Evolutionary conservation across 2,797 vertebrate genomes (phyloP), one percentile per base, ranked within the genome.

Genomic region (Acrossocheilus fasciatus): DNA sequence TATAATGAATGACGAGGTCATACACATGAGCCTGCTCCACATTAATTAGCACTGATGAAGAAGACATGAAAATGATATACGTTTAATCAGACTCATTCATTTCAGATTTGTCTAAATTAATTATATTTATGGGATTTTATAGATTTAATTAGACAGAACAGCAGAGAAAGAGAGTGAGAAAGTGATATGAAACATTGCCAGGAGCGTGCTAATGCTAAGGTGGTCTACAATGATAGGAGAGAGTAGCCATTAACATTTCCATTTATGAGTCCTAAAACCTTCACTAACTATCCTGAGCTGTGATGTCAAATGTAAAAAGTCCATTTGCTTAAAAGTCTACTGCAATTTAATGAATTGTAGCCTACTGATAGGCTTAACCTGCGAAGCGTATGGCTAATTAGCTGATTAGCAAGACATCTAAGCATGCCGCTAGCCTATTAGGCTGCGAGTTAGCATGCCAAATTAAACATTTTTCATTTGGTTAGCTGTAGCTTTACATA

Each of bases 21-120:
- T 43, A 34, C 17, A 43, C 26, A 59, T 10, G 26, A 81, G 76
- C 23, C 80, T 30, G 18, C 45, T 77, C 9, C 9, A 18, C 62
- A 78, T 77, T 69, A 83, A 59, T 77, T 62, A 47, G 30, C 34
- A 0, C 12, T 72, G n/a, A 70, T 72, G 39, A 72, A 47, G 14
- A 80, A 57, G 50, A 85, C 64, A 43, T 45, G 39, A 39, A 72
- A 34, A 82, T 81, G 4, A 81, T 17, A 15, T 26, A 62, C 4
- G 14, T 30, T 14, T 17, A 62, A 11, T 64, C 43, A 52, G 20
- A 64, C 30, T 66, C 2, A 7, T 75, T 47, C 59, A n/a, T 50
- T 84, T 78, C 7, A 18, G 14, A 73, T 83, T 72, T 59, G 79
- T 81, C 11, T 47, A 68, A 81, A 81, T 83, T 45, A 41, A 12